Conservation (phyloP, 2,888 invertebrate genomes). For the Deilephila porcellus region DNA sequence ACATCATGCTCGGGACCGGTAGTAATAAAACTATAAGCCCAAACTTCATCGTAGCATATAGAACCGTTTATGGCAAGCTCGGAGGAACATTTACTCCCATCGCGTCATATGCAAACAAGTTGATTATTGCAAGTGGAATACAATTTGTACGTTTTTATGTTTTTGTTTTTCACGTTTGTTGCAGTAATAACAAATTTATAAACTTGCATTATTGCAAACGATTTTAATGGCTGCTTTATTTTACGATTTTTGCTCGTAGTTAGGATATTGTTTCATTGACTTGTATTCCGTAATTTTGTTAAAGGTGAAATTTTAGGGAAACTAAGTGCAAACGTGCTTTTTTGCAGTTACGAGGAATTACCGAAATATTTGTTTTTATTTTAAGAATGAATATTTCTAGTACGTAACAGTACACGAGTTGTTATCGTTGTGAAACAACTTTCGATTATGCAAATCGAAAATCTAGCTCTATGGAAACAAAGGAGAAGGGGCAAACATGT, state of each 20-base stretch:
- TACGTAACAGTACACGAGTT: too few relatives aligned
- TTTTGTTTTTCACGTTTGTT: slow-evolving; percentile 5
- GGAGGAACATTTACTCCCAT: background rate
- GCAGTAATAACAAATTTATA: slow-evolving; percentile 4
- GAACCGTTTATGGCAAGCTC: background rate
- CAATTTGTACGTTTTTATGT: slow-evolving; percentile 6
- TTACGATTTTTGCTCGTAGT: background rate
- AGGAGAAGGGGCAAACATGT: too few relatives aligned
- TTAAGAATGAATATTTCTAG: too few relatives aligned
- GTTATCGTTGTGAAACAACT: too few relatives aligned
- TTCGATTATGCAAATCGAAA: too few relatives aligned
- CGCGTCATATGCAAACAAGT: slow-evolving; percentile 5
- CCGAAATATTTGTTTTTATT: too few relatives aligned
- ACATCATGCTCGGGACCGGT: too few relatives aligned
- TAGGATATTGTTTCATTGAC: background rate
- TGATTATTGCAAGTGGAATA: background rate
- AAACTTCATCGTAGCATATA: background rate
- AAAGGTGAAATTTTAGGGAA: too few relatives aligned
- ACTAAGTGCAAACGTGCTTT: too few relatives aligned
- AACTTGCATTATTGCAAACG: background rate
- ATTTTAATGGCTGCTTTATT: background rate
- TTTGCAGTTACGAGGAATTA: too few relatives aligned
- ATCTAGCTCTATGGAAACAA: too few relatives aligned
- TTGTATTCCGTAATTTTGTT: background rate
- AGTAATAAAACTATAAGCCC: too few relatives aligned